phyloP scores from a whole-genome alignment of 2,797 vertebrate species.

The Emydoidea blandingii region DNA sequence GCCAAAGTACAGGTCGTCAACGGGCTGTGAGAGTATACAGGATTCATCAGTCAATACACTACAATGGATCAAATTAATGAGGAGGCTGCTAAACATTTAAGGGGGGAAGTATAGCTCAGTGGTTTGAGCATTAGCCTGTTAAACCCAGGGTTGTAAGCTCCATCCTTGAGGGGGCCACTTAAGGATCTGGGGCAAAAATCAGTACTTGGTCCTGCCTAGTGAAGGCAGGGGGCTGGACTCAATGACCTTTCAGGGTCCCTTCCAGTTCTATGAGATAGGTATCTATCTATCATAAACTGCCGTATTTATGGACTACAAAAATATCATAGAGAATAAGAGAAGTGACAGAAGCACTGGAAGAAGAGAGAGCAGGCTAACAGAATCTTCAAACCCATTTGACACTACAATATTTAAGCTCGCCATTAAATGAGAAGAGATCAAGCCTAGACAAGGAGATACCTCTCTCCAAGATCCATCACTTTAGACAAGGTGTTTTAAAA shows the following conservation, averaged over 20 bases:
- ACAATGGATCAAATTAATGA: not conserved
- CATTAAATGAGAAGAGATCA: not conserved
- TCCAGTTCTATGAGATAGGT: too few relatives aligned
- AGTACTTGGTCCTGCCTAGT: too few relatives aligned
- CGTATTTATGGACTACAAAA: not conserved
- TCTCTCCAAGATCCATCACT: not conserved
- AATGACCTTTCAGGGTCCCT: too few relatives aligned
- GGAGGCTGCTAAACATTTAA: not conserved
- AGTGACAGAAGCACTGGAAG: not conserved
- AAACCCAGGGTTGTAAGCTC: too few relatives aligned
- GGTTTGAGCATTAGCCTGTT: too few relatives aligned
- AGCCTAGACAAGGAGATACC: not conserved
- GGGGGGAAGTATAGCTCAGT: too few relatives aligned
- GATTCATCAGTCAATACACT: not conserved
- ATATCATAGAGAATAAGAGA: not conserved
- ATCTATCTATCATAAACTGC: not conserved
- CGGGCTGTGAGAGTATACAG: rapidly evolving
- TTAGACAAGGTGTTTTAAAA: not conserved
- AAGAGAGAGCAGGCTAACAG: not conserved
- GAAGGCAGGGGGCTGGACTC: too few relatives aligned
- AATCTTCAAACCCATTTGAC: not conserved
- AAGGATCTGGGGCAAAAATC: too few relatives aligned
- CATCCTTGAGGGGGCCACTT: too few relatives aligned
- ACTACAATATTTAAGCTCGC: not conserved
- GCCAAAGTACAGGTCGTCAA: not conserved